phyloP scores from a whole-genome alignment of 2,113 vertebrate species.

The Dromiciops gliroides region DNA sequence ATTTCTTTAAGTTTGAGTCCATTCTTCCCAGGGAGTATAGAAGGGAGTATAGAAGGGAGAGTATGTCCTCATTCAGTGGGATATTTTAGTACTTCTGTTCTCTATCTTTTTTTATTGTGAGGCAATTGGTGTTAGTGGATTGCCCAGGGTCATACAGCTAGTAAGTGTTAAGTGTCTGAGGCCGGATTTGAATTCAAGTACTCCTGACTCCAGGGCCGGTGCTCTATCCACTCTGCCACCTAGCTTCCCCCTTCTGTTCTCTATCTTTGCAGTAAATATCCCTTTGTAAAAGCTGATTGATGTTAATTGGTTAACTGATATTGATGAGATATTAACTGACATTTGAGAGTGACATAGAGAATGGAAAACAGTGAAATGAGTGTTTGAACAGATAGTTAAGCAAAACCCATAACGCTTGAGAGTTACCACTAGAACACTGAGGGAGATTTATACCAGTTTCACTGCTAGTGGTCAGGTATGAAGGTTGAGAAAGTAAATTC shows the following conservation, averaged over 20 bases:
- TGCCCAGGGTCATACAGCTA: too few species aligned
- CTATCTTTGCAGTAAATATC: background rate
- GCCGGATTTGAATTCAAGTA: too few species aligned
- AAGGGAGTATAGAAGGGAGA: background rate
- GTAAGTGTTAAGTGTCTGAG: too few species aligned
- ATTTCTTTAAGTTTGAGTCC: background rate
- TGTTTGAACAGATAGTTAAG: background rate
- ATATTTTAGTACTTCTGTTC: background rate
- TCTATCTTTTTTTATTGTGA: too few species aligned
- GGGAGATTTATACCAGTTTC: background rate
- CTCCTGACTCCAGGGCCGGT: too few species aligned
- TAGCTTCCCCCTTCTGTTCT: too few species aligned
- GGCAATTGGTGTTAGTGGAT: too few species aligned
- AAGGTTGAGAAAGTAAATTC: background rate
- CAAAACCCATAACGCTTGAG: background rate
- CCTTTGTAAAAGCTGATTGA: background rate
- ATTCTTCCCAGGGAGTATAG: background rate
- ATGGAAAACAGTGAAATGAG: background rate
- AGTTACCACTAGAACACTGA: background rate
- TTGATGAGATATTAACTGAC: background rate
- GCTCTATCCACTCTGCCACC: too few species aligned
- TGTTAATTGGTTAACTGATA: background rate
- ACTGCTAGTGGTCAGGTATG: background rate
- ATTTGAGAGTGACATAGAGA: background rate
- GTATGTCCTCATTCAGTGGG: background rate